Evolutionary conservation across 2,113 vertebrate genomes (phyloP).

Genomic region (Jacana jacana): DNA sequence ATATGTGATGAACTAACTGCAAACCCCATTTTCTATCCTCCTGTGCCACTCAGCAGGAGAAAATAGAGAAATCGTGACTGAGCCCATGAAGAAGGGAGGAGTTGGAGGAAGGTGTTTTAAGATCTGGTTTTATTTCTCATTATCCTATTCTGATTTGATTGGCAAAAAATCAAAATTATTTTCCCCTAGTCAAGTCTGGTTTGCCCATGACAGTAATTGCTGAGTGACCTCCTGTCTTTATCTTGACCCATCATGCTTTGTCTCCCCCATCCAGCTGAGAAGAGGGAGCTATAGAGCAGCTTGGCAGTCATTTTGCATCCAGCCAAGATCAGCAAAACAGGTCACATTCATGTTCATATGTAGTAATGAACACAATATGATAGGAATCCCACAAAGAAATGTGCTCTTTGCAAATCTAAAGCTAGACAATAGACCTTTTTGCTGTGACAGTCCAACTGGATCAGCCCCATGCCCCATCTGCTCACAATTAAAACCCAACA

Average conservation of each 20-base stretch:
- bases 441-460: neutral
- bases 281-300: accelerated
- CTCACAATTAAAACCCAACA: neutral
- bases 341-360: neutral
- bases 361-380: neutral
- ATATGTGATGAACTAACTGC: neutral
- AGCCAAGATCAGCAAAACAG: neutral
- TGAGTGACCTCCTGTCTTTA: neutral
- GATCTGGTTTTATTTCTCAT: neutral
- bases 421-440: neutral
- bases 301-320: neutral
- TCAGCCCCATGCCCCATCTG: neutral
- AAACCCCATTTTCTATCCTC: neutral
- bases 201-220: accelerated
- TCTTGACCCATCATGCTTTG: neutral
- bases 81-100: neutral
- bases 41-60: accelerated
- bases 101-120: neutral
- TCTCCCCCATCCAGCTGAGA: neutral
- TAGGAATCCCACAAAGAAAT: neutral
- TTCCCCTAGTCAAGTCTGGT: neutral
- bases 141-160: neutral
- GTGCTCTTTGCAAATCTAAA: neutral
- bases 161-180: neutral
- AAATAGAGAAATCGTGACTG: neutral